These are phyloP conservation scores for Oligia strigilis DNA, from an alignment of 2,888 invertebrate genomes.

Conservation along the genomic window DNA sequence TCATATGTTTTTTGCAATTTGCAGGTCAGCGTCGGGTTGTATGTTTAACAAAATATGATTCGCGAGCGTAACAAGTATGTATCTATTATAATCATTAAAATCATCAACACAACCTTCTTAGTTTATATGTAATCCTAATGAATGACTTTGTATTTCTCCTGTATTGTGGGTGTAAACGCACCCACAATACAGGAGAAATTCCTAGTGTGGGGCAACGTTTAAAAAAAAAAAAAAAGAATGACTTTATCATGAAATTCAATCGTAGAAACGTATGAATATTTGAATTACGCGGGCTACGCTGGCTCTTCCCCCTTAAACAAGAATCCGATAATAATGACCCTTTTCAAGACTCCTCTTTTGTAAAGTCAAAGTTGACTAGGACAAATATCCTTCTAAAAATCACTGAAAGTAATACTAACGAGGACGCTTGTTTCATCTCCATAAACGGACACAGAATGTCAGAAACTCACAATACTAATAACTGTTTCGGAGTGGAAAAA, in stretches of 20 bases:
- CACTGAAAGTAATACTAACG: not conserved
- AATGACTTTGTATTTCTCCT: no score
- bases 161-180: no score
- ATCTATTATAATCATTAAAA: not conserved
- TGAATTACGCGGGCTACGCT: not conserved
- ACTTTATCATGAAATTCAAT: not conserved
- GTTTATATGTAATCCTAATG: not conserved
- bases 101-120: not conserved
- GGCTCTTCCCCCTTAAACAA: not conserved
- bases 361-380: not conserved
- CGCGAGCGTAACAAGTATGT: no score
- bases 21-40: not conserved
- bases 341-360: not conserved
- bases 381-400: not conserved
- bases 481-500: slow-evolving; percentile 22
- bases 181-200: no score
- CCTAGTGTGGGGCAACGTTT: no score
- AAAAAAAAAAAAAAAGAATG: no score
- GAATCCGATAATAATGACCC: not conserved
- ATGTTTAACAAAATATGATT: not conserved
- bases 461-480: slow-evolving; percentile 15
- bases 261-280: not conserved
- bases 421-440: not conserved
- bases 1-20: not conserved
- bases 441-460: not conserved